phyloP scores from a whole-genome alignment of 2,888 invertebrate genomes.

The Cosmopolites sordidus region DNA sequence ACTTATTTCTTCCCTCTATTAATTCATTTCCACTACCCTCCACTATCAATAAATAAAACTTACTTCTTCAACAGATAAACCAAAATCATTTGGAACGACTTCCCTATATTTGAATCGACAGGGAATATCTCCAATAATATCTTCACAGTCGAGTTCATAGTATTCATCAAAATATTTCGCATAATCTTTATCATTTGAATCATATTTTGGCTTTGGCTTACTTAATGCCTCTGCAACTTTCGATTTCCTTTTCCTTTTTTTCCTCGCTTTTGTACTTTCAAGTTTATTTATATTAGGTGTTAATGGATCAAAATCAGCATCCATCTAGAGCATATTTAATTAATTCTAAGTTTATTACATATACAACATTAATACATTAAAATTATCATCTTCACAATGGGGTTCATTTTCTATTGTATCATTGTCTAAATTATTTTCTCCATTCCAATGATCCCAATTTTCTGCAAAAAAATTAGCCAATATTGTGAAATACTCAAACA shows the following conservation, averaged over 20 bases:
- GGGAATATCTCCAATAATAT: conserved; percentile 86
- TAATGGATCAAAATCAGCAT: conserved; percentile 75
- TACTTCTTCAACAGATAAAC: conserved; percentile 87
- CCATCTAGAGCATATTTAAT: conserved; percentile 60
- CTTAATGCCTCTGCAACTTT: conserved; percentile 70
- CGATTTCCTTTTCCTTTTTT: conserved; percentile 62
- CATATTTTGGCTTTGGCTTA: conserved; percentile 76
- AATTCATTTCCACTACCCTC: no score
- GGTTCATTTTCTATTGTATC: conserved; percentile 41
- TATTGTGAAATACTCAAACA: conserved; percentile 4
- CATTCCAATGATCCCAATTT: conserved; percentile 63
- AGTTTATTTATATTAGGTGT: conserved; percentile 54
- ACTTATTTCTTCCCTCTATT: no score
- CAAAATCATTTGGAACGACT: conserved; percentile 86
- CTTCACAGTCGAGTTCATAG: conserved; percentile 92
- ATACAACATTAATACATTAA: conserved; percentile 50
- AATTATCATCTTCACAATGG: conserved; percentile 77
- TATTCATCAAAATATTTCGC: conserved; percentile 91
- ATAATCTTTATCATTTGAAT: conserved; percentile 75
- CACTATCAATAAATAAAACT: no score
- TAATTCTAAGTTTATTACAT: conserved; percentile 30
- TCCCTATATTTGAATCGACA: conserved; percentile 91
- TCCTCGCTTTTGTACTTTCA: conserved; percentile 55
- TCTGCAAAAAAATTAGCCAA: conserved; percentile 46
- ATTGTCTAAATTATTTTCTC: conserved; percentile 14